Base-by-base conservation (phyloP, 2,113 vertebrate species). In the Vulpes lagopus region DNA sequence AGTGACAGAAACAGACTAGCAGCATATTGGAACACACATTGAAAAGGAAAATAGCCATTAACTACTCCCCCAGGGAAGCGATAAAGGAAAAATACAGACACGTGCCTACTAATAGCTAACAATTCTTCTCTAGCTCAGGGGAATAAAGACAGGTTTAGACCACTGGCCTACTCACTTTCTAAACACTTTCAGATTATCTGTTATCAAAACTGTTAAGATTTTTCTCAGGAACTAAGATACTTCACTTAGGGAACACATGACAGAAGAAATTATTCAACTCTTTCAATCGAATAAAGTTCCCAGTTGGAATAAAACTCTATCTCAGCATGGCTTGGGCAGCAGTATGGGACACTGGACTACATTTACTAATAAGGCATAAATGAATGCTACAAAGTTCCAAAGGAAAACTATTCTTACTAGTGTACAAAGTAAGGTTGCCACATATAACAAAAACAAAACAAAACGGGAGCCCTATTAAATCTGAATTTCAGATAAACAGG, bases 361-460 rank as follows among this genome's bases (percentile, higher is more conserved):
- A 74, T 91, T 97, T 91, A 79, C 69, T 81, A 95, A 95, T 80
- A 97, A 94, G 89, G 80, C 67, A 87, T 38, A 92, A 95, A 96
- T 78, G 59, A 74, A 96, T 90, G 74, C 22, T 80, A 92, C 43
- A n/a, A 35, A 86, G 32, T 79, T 87, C 89, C 64, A 92, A 65
- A 0, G 71, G 79, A 96, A 97, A 96, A 84, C 92, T 97, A 92
- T 92, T 94, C 69, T 94, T 95, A 85, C 79, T 91, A 89, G 43
- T 83, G 23, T 67, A 86, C 67, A 82, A 97, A 96, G 59, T 64
- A 97, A 17, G 62, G 22, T 11, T 83, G 51, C 22, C n/a, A 93
- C 51, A 95, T 76, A 94, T 97, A 94, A 79, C 93, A 93, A 95
- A 51, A 78, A 96, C 62, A 35, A 62, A 89, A 17, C 19, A 81